Base-by-base conservation (phyloP, 1,140 invertebrate genomes). In the Phocides pigmalion region DNA sequence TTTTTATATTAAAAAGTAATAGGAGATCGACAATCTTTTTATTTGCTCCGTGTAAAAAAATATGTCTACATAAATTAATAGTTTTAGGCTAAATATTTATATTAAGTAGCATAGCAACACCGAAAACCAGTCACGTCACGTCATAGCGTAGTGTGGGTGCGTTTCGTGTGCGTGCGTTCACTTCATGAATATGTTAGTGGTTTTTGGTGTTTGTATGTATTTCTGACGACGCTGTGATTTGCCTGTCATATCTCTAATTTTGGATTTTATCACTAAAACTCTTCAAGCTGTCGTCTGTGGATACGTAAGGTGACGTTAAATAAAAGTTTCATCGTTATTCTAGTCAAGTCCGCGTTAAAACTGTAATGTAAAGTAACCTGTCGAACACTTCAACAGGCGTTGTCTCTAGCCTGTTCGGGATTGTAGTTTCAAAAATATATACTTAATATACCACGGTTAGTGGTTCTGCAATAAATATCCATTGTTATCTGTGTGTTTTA, bases 181-280 rank as follows among this genome's bases (percentile, higher is more conserved):
- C 77, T 80, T 71, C 58, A 76, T 78, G 72, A 71, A 79, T 75
- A 66, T 77, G 69, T 72, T 70, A 76, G 72, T 81, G 76, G 56
- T 73, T 79, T 82, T 81, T 82, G 63, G 76, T 85, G 82, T 86
- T 86, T 89, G 83, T 90, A 82, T 87, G 84, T 88, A 81, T 86
- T 81, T 89, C 81, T 89, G 81, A 90, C 86, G 84, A 83, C 83
- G 86, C 80, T 83, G 76, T 87, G 80, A 81, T 66, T 86, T 80
- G 74, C 70, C 78, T 87, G 80, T 83, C 80, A 84, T 85, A 78
- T 72, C 75, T 82, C 77, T 85, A 81, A 84, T 74, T 84, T 88
- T 87, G 84, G 86, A 89, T 88, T 86, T 89, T 81, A 88, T 90
- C 79, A 90, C 76, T 88, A 84, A 90, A 89, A 90, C 82, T 81